Evolutionary conservation across 2,113 vertebrate species (phyloP).

Genomic region (Cichladusa arquata): DNA sequence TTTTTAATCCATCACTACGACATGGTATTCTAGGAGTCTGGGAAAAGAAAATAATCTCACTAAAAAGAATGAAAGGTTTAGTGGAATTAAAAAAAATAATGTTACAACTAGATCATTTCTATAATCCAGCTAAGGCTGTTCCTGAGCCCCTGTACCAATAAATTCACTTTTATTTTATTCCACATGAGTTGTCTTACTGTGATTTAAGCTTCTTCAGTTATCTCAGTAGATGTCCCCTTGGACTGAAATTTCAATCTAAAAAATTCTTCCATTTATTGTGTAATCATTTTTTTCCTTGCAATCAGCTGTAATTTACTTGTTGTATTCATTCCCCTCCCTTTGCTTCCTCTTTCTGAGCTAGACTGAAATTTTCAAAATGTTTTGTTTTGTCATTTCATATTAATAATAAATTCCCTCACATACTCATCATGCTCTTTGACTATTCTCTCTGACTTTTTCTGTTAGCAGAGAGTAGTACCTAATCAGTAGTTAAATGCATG

Average conservation of each 20-base stretch:
- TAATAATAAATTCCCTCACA: neutral
- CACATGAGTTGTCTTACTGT: neutral
- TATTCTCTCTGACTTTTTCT: neutral
- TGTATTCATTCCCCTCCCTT: neutral
- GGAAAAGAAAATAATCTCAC: neutral
- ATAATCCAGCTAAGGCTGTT: neutral
- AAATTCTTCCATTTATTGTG: neutral
- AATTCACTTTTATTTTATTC: neutral
- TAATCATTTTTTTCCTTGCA: neutral
- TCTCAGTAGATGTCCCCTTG: neutral
- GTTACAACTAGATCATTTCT: neutral
- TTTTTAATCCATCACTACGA: neutral
- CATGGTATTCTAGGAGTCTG: neutral
- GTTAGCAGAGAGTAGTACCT: neutral
- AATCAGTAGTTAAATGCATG: neutral
- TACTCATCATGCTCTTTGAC: neutral
- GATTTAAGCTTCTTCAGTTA: neutral
- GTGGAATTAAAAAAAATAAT: neutral
- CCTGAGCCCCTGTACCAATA: neutral
- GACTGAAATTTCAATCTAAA: neutral
- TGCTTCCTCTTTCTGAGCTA: neutral
- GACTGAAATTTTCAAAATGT: neutral
- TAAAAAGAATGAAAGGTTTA: neutral
- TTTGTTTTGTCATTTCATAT: neutral
- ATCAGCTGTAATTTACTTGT: neutral